Evolutionary conservation across 2,113 vertebrate genomes (phyloP), one percentile per base, ranked within the genome.

Genomic region (Platanista minor): DNA sequence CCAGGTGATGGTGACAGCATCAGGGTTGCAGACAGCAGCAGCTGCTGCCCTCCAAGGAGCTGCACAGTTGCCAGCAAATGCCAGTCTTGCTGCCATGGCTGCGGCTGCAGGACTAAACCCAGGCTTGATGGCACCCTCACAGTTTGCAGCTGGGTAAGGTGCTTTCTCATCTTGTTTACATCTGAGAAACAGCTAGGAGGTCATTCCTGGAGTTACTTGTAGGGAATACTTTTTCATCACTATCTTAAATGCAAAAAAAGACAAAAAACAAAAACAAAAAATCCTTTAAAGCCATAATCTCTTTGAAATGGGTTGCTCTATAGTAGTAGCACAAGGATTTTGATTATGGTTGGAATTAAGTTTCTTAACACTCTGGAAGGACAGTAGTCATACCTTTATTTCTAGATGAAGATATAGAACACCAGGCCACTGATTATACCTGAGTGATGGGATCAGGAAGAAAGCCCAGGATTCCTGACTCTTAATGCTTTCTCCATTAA

Each of bases 31-130:
- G 92, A 99, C 98, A 9, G 99, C 99, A 12, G 99, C 99, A 5
- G 99, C 99, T 0, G 99, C 99, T 0, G 99, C 99, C 0, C 98
- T 99, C 96, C 99, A 99, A 97, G 98, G 99, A 72, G 99, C 98
- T 90, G 96, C 99, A 3, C 99, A 99, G 98, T 95, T 99, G 98
- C 99, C 99, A 97, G 98, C 99, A 97, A 99, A 99, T 15, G 99
- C 99, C 88, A 99, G 99, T 97, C 99, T 99, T 29, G 99, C 99
- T 31, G 99, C 99, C 86, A 99, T 99, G 99, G 99, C 99, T 71
- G 99, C 99, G 43, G 99, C 99, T 23, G 99, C 99, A 7, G 99
- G 99, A 8, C 99, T 99, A 46, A 99, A 98, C 98, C 99, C 99
- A n/a, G 99, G 99, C 95, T 98, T 99, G 97, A 99, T 99, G 99